phyloP scores from a whole-genome alignment of 2,888 invertebrate genomes.

The Salpingus planirostris region DNA sequence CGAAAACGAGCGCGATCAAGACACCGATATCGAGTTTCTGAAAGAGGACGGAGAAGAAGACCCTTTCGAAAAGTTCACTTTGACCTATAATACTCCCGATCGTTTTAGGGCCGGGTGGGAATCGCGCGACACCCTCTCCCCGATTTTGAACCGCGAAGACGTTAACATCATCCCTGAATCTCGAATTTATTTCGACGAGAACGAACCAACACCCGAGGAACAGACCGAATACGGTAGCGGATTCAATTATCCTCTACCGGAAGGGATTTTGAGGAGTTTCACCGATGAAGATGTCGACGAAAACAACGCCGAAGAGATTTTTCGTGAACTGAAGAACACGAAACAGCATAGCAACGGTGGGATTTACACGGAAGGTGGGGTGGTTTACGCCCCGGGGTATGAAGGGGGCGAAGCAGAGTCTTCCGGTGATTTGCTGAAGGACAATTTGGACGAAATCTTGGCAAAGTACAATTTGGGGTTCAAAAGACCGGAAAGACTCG shows the following conservation, averaged over 20 bases:
- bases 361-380: slow-evolving; percentile 55
- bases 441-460: slow-evolving; percentile 50
- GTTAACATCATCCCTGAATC: slow-evolving; percentile 47
- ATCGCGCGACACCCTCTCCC: slow-evolving; percentile 28
- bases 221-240: slow-evolving; percentile 34
- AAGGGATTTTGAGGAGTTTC: slow-evolving; percentile 10
- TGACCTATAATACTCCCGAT: slow-evolving; percentile 44
- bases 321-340: slow-evolving; percentile 28
- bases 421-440: slow-evolving; percentile 25
- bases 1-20: no score
- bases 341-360: slow-evolving; percentile 26
- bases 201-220: slow-evolving; percentile 33
- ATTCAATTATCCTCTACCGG: slow-evolving; percentile 14
- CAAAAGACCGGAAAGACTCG: slow-evolving; percentile 78
- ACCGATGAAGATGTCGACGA: slow-evolving; percentile 19
- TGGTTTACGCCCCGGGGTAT: slow-evolving; percentile 43
- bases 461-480: slow-evolving; percentile 65
- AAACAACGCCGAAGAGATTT: slow-evolving; percentile 21
- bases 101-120: slow-evolving; percentile 42
- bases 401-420: slow-evolving; percentile 17
- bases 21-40: no score
- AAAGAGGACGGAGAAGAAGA: slow-evolving; percentile 15
- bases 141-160: slow-evolving; percentile 19
- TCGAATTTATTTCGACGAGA: slow-evolving; percentile 50
- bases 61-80: slow-evolving; percentile 33